A percentile compares a stretch with the other conserved stretches of the same genome.
Conservation (phyloP, 1,140 invertebrate species). For the Vanessa atalanta region DNA sequence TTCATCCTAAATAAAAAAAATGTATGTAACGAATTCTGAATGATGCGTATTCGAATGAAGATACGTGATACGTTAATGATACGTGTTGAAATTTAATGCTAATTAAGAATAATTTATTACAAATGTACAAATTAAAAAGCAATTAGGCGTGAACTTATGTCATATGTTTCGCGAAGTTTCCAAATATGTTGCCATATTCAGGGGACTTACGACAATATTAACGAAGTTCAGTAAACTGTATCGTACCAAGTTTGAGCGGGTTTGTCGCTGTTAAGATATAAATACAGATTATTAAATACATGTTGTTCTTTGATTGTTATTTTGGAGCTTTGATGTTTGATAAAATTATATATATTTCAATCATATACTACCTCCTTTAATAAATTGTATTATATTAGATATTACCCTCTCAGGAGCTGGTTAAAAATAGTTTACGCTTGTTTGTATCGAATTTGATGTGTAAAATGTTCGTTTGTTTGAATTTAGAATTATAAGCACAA, state of each 20-base stretch:
- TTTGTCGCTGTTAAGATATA: neutral
- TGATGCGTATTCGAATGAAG: too few relatives aligned
- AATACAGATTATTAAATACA: neutral
- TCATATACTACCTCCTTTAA: too few relatives aligned
- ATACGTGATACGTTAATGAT: too few relatives aligned
- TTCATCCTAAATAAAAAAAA: too few relatives aligned
- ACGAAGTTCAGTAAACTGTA: constrained; percentile 2
- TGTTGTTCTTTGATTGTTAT: neutral
- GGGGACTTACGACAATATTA: constrained; percentile 4
- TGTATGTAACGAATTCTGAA: too few relatives aligned
- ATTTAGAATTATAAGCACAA: too few relatives aligned
- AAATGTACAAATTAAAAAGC: neutral
- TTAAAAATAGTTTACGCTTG: too few relatives aligned
- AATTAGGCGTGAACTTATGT: constrained; percentile 4
- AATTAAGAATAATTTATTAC: constrained; percentile 2
- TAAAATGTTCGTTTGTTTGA: too few relatives aligned
- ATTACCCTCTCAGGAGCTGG: too few relatives aligned
- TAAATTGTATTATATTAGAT: too few relatives aligned
- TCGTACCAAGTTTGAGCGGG: neutral
- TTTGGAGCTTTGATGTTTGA: neutral
- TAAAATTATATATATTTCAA: too few relatives aligned
- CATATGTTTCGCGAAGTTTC: constrained; percentile 5
- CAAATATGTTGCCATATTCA: neutral
- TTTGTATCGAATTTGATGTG: too few relatives aligned
- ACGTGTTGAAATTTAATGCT: neutral